These are phyloP conservation scores for Tinea trinotella DNA, from an alignment of 2,888 invertebrate species.

Conservation along the genomic window DNA sequence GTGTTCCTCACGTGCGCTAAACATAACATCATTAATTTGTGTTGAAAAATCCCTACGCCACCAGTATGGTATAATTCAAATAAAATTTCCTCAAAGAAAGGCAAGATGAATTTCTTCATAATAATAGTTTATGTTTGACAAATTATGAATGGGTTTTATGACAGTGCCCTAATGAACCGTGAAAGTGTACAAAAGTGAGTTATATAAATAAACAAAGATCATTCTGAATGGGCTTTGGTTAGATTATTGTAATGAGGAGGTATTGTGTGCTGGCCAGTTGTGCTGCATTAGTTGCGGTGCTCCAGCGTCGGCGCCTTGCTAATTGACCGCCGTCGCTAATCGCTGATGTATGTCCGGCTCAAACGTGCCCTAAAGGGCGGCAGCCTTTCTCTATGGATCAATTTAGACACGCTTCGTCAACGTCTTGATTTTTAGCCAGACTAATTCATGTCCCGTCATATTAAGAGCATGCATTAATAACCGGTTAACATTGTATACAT, in stretches of 20 bases:
- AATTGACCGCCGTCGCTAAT: conserved; percentile 61
- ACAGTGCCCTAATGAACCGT: neutral
- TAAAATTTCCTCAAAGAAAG: neutral
- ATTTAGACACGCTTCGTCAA: conserved; percentile 13
- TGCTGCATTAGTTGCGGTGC: conserved; percentile 27
- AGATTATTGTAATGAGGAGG: conserved; percentile 15
- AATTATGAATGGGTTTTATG: neutral
- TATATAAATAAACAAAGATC: neutral
- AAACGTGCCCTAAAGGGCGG: conserved; percentile 33
- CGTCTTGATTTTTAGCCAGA: neutral
- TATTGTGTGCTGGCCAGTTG: conserved; percentile 24
- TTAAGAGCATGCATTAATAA: neutral
- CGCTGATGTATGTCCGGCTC: conserved; percentile 47
- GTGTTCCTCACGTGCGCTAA: conserved; percentile 22
- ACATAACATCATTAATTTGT: conserved; percentile 22
- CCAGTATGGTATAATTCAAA: neutral
- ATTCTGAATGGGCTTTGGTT: neutral
- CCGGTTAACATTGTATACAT: neutral
- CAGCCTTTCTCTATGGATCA: conserved; percentile 10
- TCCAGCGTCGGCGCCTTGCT: conserved; percentile 27
- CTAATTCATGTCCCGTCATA: conserved; percentile 13
- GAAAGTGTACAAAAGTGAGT: neutral
- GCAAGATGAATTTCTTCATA: neutral
- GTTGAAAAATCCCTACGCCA: neutral
- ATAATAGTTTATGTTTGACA: neutral